These are phyloP conservation scores for Colostygia pectinataria DNA, from an alignment of 2,888 invertebrate species.

Conservation along the genomic window DNA sequence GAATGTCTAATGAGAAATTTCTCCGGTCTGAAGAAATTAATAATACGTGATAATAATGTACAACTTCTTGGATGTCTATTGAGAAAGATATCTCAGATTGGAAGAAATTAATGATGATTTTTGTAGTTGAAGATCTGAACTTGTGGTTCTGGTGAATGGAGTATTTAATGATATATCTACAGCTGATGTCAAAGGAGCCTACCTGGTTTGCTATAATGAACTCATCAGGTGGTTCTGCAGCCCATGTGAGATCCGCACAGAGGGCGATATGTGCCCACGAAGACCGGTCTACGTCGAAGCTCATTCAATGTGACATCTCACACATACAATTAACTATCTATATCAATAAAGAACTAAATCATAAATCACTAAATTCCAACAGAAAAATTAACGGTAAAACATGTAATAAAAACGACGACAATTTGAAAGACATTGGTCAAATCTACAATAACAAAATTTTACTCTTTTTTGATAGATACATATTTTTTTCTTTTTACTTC, in stretches of 20 bases:
- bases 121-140: neutral
- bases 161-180: neutral
- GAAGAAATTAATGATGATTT: neutral
- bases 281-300: constrained; percentile 79
- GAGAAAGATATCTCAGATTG: too few species aligned
- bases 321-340: constrained; percentile 72
- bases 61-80: too few species aligned
- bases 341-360: constrained; percentile 72
- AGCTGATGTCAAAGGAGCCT: constrained; percentile 23
- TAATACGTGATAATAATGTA: too few species aligned
- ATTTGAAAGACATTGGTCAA: constrained; percentile 80
- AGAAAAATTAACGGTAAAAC: constrained; percentile 75
- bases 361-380: constrained; percentile 74
- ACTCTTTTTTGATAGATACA: constrained; percentile 73
- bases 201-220: constrained; percentile 79
- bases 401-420: constrained; percentile 77
- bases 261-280: constrained; percentile 81
- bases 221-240: constrained; percentile 75
- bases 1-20: neutral
- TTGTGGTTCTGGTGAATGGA: neutral
- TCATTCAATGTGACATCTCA: constrained; percentile 82
- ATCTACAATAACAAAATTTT: constrained; percentile 80
- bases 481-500: constrained; percentile 33
- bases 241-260: constrained; percentile 80
- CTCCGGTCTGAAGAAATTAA: too few species aligned